These are phyloP conservation scores for Quadroppia sp. DNA, from an alignment of 2,888 invertebrate genomes.

Conservation along the genomic window DNA sequence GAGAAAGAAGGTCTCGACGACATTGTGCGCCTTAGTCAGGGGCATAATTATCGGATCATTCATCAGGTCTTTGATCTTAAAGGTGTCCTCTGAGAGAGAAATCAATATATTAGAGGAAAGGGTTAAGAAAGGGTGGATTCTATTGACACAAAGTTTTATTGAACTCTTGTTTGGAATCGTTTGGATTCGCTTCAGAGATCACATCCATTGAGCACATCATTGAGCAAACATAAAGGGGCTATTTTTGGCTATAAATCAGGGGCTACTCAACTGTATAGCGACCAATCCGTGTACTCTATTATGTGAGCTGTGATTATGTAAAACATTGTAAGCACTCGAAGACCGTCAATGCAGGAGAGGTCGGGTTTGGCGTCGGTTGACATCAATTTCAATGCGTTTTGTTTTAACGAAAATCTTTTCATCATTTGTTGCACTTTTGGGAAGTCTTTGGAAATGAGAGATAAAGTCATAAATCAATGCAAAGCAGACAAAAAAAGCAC, in stretches of 20 bases:
- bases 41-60: not conserved
- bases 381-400: not conserved
- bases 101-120: too few relatives aligned
- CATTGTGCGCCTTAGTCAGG: not conserved
- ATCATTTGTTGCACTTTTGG: not conserved
- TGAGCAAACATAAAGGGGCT: not conserved
- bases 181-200: too few relatives aligned
- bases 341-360: slow-evolving; percentile 42
- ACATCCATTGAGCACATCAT: too few relatives aligned
- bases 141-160: not conserved
- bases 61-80: not conserved
- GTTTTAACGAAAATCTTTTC: not conserved
- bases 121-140: not conserved
- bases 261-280: not conserved
- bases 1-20: slow-evolving; percentile 37
- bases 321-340: slow-evolving; percentile 42
- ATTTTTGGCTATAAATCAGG: not conserved
- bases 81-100: not conserved
- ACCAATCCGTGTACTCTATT: slow-evolving; percentile 26
- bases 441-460: too few relatives aligned
- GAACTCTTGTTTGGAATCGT: not conserved
- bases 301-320: slow-evolving; percentile 44
- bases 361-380: not conserved
- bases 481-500: too few relatives aligned
- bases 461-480: too few relatives aligned